Percentiles rank a stretch among this genome's conserved stretches.
These are phyloP conservation scores for Anoncus sp. DNA, from an alignment of 2,888 invertebrate species.

Conservation along the genomic window DNA sequence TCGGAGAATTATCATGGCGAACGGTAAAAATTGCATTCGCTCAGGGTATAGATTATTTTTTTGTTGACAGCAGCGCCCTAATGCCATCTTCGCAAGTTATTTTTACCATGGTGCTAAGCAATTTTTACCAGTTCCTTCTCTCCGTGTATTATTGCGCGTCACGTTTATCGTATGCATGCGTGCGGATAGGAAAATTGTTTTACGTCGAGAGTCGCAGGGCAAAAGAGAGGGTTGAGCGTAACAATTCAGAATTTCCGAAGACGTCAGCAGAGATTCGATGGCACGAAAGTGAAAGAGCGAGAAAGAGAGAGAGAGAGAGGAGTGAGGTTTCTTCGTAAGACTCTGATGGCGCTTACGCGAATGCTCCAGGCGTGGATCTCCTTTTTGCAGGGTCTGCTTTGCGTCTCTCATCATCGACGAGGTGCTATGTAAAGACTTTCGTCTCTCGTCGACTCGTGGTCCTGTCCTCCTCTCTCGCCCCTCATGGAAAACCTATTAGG, in stretches of 20 bases:
- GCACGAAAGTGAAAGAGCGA: not conserved
- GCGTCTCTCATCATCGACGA: conserved; percentile 46
- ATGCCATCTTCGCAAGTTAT: too few relatives aligned
- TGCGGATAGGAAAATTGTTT: conserved; percentile 29
- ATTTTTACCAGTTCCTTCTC: too few relatives aligned
- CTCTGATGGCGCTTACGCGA: conserved; percentile 17
- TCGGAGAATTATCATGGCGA: too few relatives aligned
- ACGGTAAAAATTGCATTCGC: too few relatives aligned
- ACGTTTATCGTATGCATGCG: not conserved
- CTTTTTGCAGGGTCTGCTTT: conserved; percentile 52
- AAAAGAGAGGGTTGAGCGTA: conserved; percentile 24
- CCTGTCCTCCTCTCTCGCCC: conserved; percentile 57
- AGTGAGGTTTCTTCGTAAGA: conserved; percentile 23
- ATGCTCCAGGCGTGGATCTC: conserved; percentile 52
- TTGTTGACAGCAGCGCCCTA: too few relatives aligned
- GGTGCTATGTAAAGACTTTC: conserved; percentile 49
- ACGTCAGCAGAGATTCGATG: conserved; percentile 45
- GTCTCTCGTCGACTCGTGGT: conserved; percentile 46
- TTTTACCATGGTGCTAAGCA: too few relatives aligned
- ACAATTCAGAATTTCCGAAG: conserved; percentile 48
- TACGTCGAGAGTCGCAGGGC: conserved; percentile 10
- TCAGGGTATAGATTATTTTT: too few relatives aligned
- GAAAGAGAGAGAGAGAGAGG: conserved; percentile 28
- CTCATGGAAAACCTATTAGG: conserved; percentile 81
- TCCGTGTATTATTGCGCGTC: too few relatives aligned